Evolutionary conservation across 2,888 invertebrate genomes (phyloP), one percentile per base, ranked within the genome.

Genomic region (Sphaeridia pumilis): DNA sequence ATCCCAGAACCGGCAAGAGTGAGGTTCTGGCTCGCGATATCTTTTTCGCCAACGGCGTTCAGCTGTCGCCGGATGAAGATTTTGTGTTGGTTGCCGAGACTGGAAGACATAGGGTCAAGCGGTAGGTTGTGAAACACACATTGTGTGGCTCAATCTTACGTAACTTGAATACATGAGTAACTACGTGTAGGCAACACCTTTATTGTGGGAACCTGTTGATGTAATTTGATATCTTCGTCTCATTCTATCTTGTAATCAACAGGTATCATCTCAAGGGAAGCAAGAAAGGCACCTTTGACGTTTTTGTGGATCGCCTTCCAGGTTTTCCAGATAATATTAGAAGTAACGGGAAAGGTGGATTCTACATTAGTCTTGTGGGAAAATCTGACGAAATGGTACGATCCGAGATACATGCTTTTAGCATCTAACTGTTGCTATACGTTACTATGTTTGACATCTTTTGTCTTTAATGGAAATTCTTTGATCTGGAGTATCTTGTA

Each of bases 41-140:
- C 1, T 80, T 78, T 70, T 92, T 94, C 71, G 77, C 94, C 0
- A 98, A 97, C 71, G 95, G 95, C 17, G 70, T 97, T 24, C 80
- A 76, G 46, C 67, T 95, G 0, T 85, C 88, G 10, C 78, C 82
- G 3, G 82, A 88, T 66, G 83, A 87, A 69, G 81, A 85, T 55
- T 88, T 84, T 66, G 68, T 95, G 2, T 70, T 97, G 25, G 79
- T 93, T 1, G 71, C 80, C 1, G 95, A 95, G 72, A 80, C 83
- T 0, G 67, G 70, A 3, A 73, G 71, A 3, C 77, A 76, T 49
- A 77, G 85, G 58, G 71, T 94, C n/a, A 67, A 76, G 4, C 84
- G 85, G 72, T 73, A 66, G 59, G 61, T 46, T 14, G 25, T 24
- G 34, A 36, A n/a, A n/a, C n/a, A n/a, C n/a, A 22, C 7, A 22